phyloP scores from a whole-genome alignment of 2,888 invertebrate genomes.

The Eupithecia subumbrata region DNA sequence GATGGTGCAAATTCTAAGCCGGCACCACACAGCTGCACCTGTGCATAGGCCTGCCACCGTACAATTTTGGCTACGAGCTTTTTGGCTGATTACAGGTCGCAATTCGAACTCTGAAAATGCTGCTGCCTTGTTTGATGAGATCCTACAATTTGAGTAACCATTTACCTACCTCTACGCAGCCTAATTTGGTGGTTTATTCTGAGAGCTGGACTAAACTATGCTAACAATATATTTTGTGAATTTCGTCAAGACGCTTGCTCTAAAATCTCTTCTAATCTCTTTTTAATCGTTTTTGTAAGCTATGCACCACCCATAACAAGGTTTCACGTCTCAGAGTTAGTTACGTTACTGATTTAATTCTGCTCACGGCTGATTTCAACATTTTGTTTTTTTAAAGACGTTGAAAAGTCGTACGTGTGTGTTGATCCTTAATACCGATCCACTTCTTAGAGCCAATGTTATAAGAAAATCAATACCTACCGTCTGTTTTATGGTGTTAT shows the following conservation, averaged over 20 bases:
- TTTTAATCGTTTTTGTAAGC: too few relatives aligned
- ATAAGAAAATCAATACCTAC: conserved; percentile 37
- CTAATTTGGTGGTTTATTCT: neutral
- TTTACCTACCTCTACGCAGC: too few relatives aligned
- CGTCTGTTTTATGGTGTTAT: conserved; percentile 5
- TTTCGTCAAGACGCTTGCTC: neutral
- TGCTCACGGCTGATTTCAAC: neutral
- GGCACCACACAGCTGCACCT: too few relatives aligned
- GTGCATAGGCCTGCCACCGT: too few relatives aligned
- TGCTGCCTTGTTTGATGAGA: too few relatives aligned
- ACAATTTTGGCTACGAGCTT: too few relatives aligned
- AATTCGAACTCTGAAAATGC: too few relatives aligned
- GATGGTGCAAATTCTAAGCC: too few relatives aligned
- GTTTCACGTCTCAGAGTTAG: neutral
- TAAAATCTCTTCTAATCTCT: too few relatives aligned
- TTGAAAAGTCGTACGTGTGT: conserved; percentile 3
- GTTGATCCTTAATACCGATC: conserved; percentile 39
- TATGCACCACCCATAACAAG: neutral
- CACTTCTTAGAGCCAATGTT: conserved; percentile 45
- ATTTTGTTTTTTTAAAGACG: neutral
- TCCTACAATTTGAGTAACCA: too few relatives aligned
- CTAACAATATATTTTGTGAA: neutral
- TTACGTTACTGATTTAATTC: neutral
- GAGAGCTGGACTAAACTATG: neutral
- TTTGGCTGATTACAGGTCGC: too few relatives aligned